phyloP scores from a whole-genome alignment of 2,888 invertebrate genomes.

The Polietes domitor region DNA sequence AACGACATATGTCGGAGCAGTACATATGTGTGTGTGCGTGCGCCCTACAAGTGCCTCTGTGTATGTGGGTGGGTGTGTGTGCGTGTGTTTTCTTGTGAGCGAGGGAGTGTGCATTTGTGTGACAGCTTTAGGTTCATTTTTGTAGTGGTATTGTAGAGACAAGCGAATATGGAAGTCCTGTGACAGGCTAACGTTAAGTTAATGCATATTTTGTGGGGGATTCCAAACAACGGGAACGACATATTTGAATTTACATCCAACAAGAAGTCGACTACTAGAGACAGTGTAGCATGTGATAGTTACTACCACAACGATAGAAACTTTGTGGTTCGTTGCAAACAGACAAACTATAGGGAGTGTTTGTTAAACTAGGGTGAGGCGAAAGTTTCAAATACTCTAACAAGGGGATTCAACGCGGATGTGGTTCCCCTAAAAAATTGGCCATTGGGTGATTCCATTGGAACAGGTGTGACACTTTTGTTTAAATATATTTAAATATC shows the following conservation, averaged over 20 bases:
- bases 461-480: too few species aligned
- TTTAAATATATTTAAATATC: too few species aligned
- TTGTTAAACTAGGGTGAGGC: too few species aligned
- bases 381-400: too few species aligned
- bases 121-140: neutral
- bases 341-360: neutral
- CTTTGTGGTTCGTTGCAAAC: neutral
- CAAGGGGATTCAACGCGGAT: too few species aligned
- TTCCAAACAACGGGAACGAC: neutral
- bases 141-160: neutral
- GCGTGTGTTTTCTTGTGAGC: neutral
- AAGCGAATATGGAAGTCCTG: neutral
- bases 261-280: neutral
- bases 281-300: neutral
- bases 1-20: neutral
- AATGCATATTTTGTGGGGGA: neutral
- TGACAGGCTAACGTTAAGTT: constrained; percentile 1
- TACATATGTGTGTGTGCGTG: neutral
- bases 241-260: neutral
- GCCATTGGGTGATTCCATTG: too few species aligned
- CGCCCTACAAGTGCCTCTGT: too few species aligned
- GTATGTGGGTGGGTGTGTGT: too few species aligned
- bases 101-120: neutral
- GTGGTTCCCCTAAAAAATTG: too few species aligned
- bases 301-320: neutral